Percentiles rank a stretch among this genome's conserved stretches.
These are phyloP conservation scores for Philonicus albiceps DNA, from an alignment of 2,888 invertebrate species.

Conservation along the genomic window DNA sequence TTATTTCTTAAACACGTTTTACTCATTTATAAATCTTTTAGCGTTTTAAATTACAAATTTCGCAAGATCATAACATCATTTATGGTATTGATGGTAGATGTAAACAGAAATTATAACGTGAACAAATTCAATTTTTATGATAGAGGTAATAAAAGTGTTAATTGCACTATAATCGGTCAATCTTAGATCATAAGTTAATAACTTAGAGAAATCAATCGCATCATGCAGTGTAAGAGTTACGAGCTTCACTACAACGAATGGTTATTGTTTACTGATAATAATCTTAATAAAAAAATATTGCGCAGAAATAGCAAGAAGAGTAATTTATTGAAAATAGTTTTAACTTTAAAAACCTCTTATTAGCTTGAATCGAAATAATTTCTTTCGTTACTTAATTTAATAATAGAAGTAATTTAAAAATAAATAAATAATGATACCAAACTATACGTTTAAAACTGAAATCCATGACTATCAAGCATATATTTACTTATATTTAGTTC, in stretches of 20 bases:
- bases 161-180: no score
- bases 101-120: no score
- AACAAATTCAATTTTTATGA: no score
- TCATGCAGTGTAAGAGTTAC: no score
- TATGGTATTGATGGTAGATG: no score
- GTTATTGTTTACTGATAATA: background rate
- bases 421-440: background rate
- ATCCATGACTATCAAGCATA: background rate
- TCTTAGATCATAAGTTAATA: no score
- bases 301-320: background rate
- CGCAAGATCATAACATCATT: background rate
- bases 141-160: no score
- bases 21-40: no score
- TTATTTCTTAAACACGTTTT: background rate
- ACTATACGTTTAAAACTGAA: background rate
- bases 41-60: background rate
- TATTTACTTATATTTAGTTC: background rate
- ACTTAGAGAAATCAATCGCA: no score
- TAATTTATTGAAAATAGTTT: background rate
- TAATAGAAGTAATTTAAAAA: background rate
- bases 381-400: background rate
- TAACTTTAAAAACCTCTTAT: background rate
- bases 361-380: background rate
- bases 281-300: background rate
- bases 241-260: background rate